Evolutionary conservation across 2,113 vertebrate species (phyloP).

Genomic region (Astur gentilis): DNA sequence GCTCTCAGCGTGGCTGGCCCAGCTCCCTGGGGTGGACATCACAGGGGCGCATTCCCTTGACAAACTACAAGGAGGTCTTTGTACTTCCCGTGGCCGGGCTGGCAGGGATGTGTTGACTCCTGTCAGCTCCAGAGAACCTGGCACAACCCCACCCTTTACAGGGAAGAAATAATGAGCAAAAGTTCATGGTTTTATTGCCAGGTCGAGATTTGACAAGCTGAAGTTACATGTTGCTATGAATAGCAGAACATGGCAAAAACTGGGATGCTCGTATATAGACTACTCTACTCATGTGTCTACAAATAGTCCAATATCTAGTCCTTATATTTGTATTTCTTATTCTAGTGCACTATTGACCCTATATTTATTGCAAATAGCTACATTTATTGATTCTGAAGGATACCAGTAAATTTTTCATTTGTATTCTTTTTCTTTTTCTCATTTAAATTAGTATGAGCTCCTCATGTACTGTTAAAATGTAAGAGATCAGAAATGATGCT

Average conservation of each 20-base stretch:
- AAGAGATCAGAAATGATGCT: not conserved
- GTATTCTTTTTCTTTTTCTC: not conserved
- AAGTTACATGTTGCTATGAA: not conserved
- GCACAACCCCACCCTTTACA: not conserved
- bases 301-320: not conserved
- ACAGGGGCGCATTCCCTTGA: accelerated
- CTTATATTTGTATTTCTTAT: not conserved
- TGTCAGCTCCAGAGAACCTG: not conserved
- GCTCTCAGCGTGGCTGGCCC: not conserved
- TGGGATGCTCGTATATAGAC: not conserved
- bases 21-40: not conserved
- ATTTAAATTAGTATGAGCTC: not conserved
- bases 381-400: not conserved
- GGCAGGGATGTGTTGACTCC: not conserved
- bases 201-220: not conserved
- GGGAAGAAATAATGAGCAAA: not conserved
- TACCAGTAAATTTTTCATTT: not conserved
- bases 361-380: not conserved
- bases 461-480: not conserved
- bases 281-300: not conserved
- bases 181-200: not conserved
- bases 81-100: not conserved
- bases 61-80: not conserved
- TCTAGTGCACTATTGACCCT: not conserved
- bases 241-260: not conserved